A percentile compares a stretch with the other conserved stretches of the same genome.
Evolutionary conservation across 2,113 vertebrate species (phyloP).

Genomic region (Lichenostomus cassidix): DNA sequence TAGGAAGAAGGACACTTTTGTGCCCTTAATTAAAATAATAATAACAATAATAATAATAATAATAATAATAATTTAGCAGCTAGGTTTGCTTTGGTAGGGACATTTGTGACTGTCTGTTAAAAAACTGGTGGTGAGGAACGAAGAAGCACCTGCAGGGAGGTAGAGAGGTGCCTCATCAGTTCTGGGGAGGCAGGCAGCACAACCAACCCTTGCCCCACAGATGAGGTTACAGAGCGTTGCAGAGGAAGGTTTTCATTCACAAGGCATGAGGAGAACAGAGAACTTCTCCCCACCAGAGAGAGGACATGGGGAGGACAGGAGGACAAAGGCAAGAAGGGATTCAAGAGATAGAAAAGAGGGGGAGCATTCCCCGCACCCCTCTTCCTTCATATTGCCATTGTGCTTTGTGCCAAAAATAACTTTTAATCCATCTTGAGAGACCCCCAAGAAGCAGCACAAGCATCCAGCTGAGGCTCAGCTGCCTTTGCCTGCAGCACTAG

Average conservation of each 20-base stretch:
- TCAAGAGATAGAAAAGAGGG: neutral
- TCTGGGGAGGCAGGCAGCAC: neutral
- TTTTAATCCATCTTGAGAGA: neutral
- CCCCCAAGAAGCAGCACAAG: neutral
- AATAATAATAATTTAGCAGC: neutral
- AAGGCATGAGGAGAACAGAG: neutral
- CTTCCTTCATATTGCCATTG: neutral
- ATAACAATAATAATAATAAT: neutral
- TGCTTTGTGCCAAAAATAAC: neutral
- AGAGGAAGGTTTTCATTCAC: neutral
- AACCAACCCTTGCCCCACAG: fast-evolving
- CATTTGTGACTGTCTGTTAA: no score
- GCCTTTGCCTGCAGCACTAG: neutral
- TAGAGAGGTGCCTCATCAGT: fast-evolving
- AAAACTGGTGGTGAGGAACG: neutral
- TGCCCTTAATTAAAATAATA: neutral
- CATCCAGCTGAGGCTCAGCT: neutral
- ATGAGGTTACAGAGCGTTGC: fast-evolving
- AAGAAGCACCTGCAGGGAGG: neutral
- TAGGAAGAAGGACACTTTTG: neutral
- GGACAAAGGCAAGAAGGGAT: neutral
- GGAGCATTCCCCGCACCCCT: neutral
- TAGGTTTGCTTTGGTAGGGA: neutral
- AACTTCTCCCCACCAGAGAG: no score
- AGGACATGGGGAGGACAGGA: neutral